These are phyloP conservation scores for Mesorhabditis spiculigera DNA, from an alignment of 2,888 invertebrate species.

Conservation along the genomic window DNA sequence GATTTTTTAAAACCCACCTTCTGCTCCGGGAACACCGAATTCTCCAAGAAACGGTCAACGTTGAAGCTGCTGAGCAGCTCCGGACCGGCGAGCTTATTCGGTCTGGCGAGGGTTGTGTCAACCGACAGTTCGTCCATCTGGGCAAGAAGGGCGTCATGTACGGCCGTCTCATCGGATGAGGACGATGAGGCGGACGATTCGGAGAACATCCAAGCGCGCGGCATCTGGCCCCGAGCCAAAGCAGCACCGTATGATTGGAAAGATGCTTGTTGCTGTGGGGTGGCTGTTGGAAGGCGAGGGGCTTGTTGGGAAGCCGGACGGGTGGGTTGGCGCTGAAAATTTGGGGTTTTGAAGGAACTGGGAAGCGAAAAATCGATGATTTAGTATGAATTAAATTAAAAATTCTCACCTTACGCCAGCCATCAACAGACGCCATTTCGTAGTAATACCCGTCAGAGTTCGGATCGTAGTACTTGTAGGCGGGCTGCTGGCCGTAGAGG, in stretches of 20 bases:
- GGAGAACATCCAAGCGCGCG: slow-evolving; percentile 35
- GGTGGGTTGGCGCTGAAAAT: slow-evolving; percentile 4
- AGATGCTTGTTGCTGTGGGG: not conserved
- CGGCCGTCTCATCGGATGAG: slow-evolving; percentile 19
- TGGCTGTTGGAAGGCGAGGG: slow-evolving; percentile 5
- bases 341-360: not conserved
- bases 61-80: not conserved
- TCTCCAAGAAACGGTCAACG: slow-evolving; percentile 4
- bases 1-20: too few relatives aligned
- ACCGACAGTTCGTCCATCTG: not conserved
- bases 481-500: slow-evolving; percentile 8
- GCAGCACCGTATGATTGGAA: slow-evolving; percentile 31
- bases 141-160: not conserved
- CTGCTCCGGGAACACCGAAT: not conserved
- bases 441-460: slow-evolving; percentile 54
- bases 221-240: slow-evolving; percentile 37
- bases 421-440: slow-evolving; percentile 57
- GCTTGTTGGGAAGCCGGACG: slow-evolving; percentile 10
- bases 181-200: slow-evolving; percentile 28
- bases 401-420: slow-evolving; percentile 39
- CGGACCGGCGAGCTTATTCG: not conserved
- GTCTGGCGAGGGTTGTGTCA: not conserved
- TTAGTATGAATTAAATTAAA: too few relatives aligned
- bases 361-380: too few relatives aligned
- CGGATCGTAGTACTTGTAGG: slow-evolving; percentile 48